phyloP scores from a whole-genome alignment of 2,113 vertebrate species.

The Petrocephalus microphthalmus region DNA sequence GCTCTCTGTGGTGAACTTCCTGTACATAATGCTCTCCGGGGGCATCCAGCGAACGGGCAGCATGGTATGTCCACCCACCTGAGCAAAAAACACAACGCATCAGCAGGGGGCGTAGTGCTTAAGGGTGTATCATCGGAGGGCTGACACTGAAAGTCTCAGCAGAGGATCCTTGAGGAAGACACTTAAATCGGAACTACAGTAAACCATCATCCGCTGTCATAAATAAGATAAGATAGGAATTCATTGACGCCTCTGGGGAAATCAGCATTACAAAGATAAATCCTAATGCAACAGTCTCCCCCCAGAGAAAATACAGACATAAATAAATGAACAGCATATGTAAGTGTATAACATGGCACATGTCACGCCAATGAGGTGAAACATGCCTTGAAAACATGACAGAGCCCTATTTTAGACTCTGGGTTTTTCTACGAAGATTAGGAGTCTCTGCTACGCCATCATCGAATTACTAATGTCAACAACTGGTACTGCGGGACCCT shows the following conservation, averaged over 20 bases:
- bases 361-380: neutral
- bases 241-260: neutral
- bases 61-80: conserved; percentile 98
- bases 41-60: conserved; percentile 99
- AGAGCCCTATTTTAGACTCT: neutral
- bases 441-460: neutral
- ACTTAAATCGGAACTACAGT: neutral
- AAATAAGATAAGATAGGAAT: neutral
- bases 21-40: conserved; percentile 97
- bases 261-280: neutral
- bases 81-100: neutral
- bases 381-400: neutral
- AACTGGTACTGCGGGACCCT: neutral
- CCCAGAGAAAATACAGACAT: neutral
- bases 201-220: neutral
- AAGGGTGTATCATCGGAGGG: neutral
- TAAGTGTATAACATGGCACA: neutral
- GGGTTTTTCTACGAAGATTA: neutral
- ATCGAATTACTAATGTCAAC: neutral
- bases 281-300: neutral
- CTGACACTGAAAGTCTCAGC: neutral
- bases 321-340: neutral
- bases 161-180: neutral
- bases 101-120: neutral
- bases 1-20: conserved; percentile 95